phyloP scores from a whole-genome alignment of 2,113 vertebrate species.

The Trogon melanurus region DNA sequence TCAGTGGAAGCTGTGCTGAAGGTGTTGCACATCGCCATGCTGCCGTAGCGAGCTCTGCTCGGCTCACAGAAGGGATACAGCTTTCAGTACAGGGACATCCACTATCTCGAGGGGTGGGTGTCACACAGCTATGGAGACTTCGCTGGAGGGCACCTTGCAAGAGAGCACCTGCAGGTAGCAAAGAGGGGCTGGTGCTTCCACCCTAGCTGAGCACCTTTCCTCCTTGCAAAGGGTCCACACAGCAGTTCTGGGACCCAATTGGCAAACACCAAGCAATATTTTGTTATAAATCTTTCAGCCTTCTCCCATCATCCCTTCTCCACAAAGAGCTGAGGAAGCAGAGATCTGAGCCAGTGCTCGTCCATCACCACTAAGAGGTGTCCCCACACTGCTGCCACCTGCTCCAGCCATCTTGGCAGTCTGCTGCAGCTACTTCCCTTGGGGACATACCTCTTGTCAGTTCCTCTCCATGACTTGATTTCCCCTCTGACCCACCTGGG shows the following conservation, averaged over 20 bases:
- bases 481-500: too few relatives aligned
- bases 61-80: not conserved
- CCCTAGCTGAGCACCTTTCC: not conserved
- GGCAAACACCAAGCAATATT: rapidly evolving
- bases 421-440: not conserved
- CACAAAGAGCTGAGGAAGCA: constrained; percentile 48
- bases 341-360: constrained; percentile 20
- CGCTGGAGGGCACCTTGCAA: not conserved
- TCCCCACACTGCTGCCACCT: not conserved
- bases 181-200: not conserved
- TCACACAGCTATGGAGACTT: not conserved
- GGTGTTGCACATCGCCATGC: rapidly evolving
- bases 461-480: rapidly evolving
- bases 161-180: not conserved
- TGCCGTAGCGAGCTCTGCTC: rapidly evolving
- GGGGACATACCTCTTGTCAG: rapidly evolving
- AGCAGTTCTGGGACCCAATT: not conserved
- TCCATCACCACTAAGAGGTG: not conserved
- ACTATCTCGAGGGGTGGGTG: not conserved
- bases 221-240: not conserved
- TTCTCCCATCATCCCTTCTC: not conserved
- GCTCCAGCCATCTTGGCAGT: not conserved
- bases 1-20: not conserved
- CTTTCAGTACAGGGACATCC: rapidly evolving
- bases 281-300: not conserved